These are phyloP conservation scores for Vanessa tameamea DNA, from an alignment of 1,140 invertebrate genomes.

Conservation along the genomic window DNA sequence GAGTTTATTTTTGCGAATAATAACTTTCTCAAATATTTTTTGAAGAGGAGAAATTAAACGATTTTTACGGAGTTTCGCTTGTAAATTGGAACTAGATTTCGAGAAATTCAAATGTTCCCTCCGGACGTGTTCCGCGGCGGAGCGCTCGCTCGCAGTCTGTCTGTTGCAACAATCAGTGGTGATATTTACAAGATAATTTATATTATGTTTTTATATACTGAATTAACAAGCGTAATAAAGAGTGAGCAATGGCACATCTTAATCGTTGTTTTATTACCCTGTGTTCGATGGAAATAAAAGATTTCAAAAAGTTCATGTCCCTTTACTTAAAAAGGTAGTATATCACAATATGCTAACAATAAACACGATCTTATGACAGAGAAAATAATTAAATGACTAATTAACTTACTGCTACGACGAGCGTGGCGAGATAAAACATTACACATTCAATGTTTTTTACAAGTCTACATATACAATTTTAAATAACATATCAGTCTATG, in stretches of 20 bases:
- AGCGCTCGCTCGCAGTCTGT: constrained; percentile 43
- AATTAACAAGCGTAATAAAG: constrained; percentile 80
- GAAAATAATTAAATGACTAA: background rate
- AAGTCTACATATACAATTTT: background rate
- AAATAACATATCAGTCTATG: constrained; percentile 8
- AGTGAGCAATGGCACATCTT: constrained; percentile 79
- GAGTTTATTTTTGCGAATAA: constrained; percentile 6
- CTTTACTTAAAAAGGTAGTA: background rate
- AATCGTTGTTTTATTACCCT: constrained; percentile 67
- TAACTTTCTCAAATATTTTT: constrained; percentile 4
- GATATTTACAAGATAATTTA: constrained; percentile 78
- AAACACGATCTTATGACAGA: no score
- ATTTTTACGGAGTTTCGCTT: constrained; percentile 1
- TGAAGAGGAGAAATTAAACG: constrained; percentile 11
- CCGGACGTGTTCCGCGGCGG: constrained; percentile 1
- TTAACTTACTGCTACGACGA: background rate
- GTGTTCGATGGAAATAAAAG: background rate
- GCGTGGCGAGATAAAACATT: background rate
- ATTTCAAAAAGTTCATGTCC: background rate
- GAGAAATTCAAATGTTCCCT: constrained; percentile 2
- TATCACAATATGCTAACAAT: background rate
- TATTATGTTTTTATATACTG: constrained; percentile 78
- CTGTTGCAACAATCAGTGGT: constrained; percentile 63
- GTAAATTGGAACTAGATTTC: background rate
- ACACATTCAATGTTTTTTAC: background rate